Evolutionary conservation across 1,140 invertebrate species (phyloP).

Genomic region (Galleria mellonella): DNA sequence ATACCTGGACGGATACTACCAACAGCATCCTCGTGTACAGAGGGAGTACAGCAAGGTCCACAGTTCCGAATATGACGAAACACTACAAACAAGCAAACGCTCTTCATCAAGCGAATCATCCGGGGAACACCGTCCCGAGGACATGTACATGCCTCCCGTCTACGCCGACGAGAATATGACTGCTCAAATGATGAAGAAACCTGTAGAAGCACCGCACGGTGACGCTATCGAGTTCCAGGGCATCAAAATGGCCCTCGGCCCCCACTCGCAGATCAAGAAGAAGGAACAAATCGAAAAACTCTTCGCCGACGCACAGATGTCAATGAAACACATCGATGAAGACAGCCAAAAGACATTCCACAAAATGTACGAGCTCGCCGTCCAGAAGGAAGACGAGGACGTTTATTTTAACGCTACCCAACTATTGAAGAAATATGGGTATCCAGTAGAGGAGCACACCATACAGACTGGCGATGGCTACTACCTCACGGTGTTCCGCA

Average conservation of each 20-base stretch:
- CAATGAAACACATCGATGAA: constrained; percentile 37
- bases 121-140: too few relatives aligned
- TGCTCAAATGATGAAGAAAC: background rate
- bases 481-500: constrained; percentile 75
- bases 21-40: too few relatives aligned
- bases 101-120: too few relatives aligned
- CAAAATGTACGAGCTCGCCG: constrained; percentile 18
- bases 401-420: constrained; percentile 37
- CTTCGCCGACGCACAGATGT: constrained; percentile 38
- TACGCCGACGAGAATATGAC: background rate
- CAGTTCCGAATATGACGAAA: background rate
- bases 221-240: constrained; percentile 31
- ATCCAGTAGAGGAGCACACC: constrained; percentile 75
- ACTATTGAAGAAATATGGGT: constrained; percentile 65
- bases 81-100: background rate
- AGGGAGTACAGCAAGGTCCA: too few relatives aligned
- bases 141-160: background rate
- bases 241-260: constrained; percentile 29
- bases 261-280: constrained; percentile 17
- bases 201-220: constrained; percentile 17
- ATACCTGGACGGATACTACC: too few relatives aligned
- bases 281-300: constrained; percentile 35
- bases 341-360: constrained; percentile 39
- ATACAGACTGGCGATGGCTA: constrained; percentile 79
- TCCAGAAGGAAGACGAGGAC: constrained; percentile 24